Percentiles rank a stretch among this genome's conserved stretches.
These are phyloP conservation scores for Trichogramma pretiosum DNA, from an alignment of 1,140 invertebrate species.

Conservation along the genomic window DNA sequence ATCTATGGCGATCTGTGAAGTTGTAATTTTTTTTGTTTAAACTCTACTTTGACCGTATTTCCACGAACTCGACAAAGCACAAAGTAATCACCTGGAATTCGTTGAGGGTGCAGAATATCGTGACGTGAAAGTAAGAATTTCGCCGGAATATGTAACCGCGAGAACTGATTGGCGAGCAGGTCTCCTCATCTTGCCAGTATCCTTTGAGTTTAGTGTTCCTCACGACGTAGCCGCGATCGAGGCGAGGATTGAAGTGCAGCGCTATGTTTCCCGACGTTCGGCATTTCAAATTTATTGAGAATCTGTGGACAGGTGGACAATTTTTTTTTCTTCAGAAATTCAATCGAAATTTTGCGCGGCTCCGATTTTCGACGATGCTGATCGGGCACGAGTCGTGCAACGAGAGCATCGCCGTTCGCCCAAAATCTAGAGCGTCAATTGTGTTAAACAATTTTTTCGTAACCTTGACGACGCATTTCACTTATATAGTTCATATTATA, in stretches of 20 bases:
- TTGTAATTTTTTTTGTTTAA: not conserved
- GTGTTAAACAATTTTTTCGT: no score
- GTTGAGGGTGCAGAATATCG: slow-evolving; percentile 35
- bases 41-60: not conserved
- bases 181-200: slow-evolving; percentile 64
- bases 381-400: no score
- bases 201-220: slow-evolving; percentile 57
- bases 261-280: slow-evolving; percentile 55
- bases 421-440: no score
- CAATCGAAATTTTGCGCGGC: no score
- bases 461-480: not conserved
- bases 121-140: slow-evolving; percentile 35
- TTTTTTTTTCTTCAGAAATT: no score
- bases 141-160: slow-evolving; percentile 28
- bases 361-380: no score
- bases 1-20: slow-evolving; percentile 56
- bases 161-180: slow-evolving; percentile 43
- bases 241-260: slow-evolving; percentile 70
- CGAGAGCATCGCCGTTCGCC: no score
- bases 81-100: slow-evolving; percentile 32
- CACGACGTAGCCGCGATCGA: slow-evolving; percentile 67
- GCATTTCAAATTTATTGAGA: slow-evolving; percentile 55
- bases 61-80: no score
- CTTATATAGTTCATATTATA: not conserved
- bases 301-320: slow-evolving; percentile 46